A percentile compares a stretch with the other conserved stretches of the same genome.
Evolutionary conservation across 2,113 vertebrate species (phyloP).

Genomic region (Nicator chloris): DNA sequence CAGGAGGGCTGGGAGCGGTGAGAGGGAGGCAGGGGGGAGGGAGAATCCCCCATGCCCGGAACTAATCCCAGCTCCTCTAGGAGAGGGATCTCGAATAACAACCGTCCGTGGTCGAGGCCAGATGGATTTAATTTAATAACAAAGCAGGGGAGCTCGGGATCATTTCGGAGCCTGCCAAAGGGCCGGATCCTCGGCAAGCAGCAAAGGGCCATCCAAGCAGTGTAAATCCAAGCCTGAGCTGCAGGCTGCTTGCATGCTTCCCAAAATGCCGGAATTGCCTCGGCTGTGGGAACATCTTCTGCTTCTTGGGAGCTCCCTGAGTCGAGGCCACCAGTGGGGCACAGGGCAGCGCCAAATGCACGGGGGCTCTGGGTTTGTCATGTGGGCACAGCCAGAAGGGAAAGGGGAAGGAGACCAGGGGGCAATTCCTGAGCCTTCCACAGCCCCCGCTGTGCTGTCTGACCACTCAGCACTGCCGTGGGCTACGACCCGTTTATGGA

Average conservation of each 20-base stretch:
- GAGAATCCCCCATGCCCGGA: not conserved
- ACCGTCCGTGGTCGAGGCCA: not conserved
- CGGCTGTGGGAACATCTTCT: not conserved
- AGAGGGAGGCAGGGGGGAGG: not conserved
- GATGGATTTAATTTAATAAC: slow-evolving; percentile 56
- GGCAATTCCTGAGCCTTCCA: not conserved
- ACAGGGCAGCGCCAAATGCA: fast-evolving
- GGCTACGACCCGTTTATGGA: not conserved
- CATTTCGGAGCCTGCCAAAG: not conserved
- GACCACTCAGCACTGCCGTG: not conserved
- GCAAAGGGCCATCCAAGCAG: not conserved
- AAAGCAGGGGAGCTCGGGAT: not conserved
- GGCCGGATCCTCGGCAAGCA: not conserved
- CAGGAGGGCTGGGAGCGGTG: not conserved
- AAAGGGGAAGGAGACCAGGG: not conserved
- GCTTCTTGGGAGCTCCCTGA: not conserved
- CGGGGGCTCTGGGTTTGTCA: not conserved
- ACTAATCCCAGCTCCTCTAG: slow-evolving; percentile 27
- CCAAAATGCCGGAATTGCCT: not conserved
- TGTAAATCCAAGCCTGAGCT: not conserved
- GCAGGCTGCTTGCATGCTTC: not conserved
- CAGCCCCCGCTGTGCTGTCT: not conserved
- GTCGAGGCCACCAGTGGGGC: fast-evolving
- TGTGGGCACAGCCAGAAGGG: fast-evolving
- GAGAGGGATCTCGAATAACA: slow-evolving; percentile 43